phyloP scores from a whole-genome alignment of 2,888 invertebrate genomes.

The Ptycholaimellus sp. region DNA sequence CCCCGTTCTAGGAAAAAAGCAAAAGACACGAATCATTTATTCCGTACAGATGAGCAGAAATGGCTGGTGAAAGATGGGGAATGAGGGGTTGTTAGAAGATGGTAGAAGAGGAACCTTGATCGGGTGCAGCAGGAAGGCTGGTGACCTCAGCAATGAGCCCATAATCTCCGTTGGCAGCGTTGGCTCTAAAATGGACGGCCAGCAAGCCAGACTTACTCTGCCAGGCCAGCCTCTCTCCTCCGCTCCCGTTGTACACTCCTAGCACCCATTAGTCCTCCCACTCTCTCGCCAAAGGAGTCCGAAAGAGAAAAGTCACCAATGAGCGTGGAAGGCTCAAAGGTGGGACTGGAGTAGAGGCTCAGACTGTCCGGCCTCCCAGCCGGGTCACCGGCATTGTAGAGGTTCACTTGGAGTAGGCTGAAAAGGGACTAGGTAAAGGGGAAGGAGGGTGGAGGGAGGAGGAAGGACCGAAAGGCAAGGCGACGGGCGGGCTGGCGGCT shows the following conservation, averaged over 20 bases:
- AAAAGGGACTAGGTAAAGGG: neutral
- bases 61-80: too few relatives aligned
- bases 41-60: too few relatives aligned
- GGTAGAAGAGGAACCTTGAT: slow-evolving; percentile 8
- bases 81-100: too few relatives aligned
- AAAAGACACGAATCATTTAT: too few relatives aligned
- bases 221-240: neutral
- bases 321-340: neutral
- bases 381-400: slow-evolving; percentile 9
- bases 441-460: neutral
- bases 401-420: slow-evolving; percentile 41
- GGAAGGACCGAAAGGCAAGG: slow-evolving; percentile 38
- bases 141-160: slow-evolving; percentile 94
- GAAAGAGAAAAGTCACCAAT: neutral
- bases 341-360: neutral
- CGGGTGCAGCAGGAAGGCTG: slow-evolving; percentile 44
- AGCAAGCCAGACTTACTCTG: slow-evolving; percentile 28
- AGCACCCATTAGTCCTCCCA: too few relatives aligned
- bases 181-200: slow-evolving; percentile 69
- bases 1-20: too few relatives aligned
- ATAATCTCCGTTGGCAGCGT: slow-evolving; percentile 70
- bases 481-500: slow-evolving; percentile 45
- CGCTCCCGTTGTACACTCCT: neutral
- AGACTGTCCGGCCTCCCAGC: slow-evolving; percentile 5
- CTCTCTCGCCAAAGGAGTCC: neutral